Evolutionary conservation across 2,888 invertebrate species (phyloP).

Genomic region (Aethes cnicana): DNA sequence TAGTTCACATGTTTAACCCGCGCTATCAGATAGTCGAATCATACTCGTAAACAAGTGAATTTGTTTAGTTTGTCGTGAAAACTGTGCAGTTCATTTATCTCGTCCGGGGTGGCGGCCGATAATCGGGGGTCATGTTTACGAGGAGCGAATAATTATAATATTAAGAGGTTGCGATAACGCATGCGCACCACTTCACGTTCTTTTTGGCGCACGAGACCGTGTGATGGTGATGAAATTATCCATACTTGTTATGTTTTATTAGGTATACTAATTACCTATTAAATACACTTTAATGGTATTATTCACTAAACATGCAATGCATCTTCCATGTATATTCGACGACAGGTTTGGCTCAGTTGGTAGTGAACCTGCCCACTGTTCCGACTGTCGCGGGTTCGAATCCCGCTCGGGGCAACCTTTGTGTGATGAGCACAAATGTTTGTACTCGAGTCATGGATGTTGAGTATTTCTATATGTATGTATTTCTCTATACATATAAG

Average conservation of each 20-base stretch:
- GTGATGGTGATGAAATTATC: neutral
- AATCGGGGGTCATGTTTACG: conserved; percentile 32
- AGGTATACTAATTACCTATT: neutral
- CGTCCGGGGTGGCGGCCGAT: conserved; percentile 32
- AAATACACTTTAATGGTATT: neutral
- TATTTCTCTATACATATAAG: no score
- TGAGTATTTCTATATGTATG: no score
- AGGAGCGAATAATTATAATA: conserved; percentile 9
- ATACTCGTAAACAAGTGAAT: conserved; percentile 6
- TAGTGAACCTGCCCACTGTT: no score
- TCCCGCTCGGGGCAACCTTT: no score
- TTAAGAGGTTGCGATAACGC: conserved; percentile 25
- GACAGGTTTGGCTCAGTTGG: no score
- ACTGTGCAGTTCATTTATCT: conserved; percentile 28
- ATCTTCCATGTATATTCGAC: no score
- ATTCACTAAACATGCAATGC: neutral
- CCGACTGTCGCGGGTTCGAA: no score
- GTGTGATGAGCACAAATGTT: no score
- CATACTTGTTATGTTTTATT: neutral
- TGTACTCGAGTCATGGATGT: no score
- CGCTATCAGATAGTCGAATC: neutral
- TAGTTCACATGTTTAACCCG: neutral
- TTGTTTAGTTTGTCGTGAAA: neutral
- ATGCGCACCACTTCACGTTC: conserved; percentile 17
- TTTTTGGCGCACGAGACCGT: conserved; percentile 8